Evolutionary conservation across 1,140 invertebrate species (phyloP).

Genomic region (Phocides pigmalion): DNA sequence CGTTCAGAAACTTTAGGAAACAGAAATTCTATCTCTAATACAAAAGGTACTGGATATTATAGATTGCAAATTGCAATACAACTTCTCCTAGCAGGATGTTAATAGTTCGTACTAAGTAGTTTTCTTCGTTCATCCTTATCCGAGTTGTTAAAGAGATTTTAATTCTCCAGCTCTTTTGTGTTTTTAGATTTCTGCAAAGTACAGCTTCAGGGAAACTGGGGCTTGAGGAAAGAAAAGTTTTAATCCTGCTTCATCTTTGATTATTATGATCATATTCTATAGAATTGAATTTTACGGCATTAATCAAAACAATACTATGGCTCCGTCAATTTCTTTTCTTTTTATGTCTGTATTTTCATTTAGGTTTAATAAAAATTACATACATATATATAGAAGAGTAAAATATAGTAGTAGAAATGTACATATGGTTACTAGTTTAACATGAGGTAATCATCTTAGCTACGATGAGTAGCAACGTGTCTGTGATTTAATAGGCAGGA

Average conservation of each 20-base stretch:
- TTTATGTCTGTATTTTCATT: too few species aligned
- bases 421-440: too few species aligned
- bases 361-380: too few species aligned
- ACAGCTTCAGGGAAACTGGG: constrained; percentile 4
- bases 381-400: too few species aligned
- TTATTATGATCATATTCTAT: background rate
- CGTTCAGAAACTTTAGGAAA: background rate
- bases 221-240: constrained; percentile 2
- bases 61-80: constrained; percentile 9
- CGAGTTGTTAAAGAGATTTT: constrained; percentile 18
- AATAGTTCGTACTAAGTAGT: constrained; percentile 27
- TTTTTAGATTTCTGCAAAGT: constrained; percentile 10
- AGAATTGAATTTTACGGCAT: background rate
- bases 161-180: constrained; percentile 10
- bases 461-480: too few species aligned
- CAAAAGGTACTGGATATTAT: constrained; percentile 2
- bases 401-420: too few species aligned
- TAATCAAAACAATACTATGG: too few species aligned
- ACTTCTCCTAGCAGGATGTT: constrained; percentile 9
- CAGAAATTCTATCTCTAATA: background rate
- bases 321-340: too few species aligned
- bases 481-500: too few species aligned
- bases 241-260: constrained; percentile 9
- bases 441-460: too few species aligned
- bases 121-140: constrained; percentile 13